Base-by-base conservation (phyloP, 2,888 invertebrate species). In the Drosophila acutilabella region DNA sequence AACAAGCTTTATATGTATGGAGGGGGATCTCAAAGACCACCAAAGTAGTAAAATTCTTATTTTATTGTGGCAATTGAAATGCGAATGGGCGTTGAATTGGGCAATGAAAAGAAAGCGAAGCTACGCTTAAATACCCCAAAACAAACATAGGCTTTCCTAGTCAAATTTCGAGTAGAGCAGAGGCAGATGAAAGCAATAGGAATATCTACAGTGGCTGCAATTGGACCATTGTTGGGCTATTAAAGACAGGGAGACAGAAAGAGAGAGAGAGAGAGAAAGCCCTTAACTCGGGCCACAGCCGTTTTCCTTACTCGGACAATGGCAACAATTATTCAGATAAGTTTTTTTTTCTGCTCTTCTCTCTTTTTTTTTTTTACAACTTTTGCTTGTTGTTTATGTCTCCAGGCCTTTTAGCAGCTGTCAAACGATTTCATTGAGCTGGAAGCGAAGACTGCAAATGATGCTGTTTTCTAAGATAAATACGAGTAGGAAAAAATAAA, bases 51-150 rank as follows among this genome's bases (percentile, higher is more conserved):
- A 88, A 85, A 82, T 59, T 70, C 79, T 64, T 65, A 71, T 88
- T 85, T 85, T 85, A 88, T 85, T 82, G 83, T 51, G 26, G 86
- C 85, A 85, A 85, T 85, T 85, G 88, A 85, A 85, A 74, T 75
- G 88, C 86, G 81, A 88, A 88, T 85, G 81, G 83, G 77, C 84
- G 88, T 82, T 79, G 82, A 84, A 85, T 87, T 85, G 79, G 77
- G 88, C 81, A 81, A 85, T 88, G 78, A 85, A 85, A 81, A 64
- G 64, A 68, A 71, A 76, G 64, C 69, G 45, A 45, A 64, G 52
- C 51, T 42, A 26, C 50, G 71, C 69, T 74, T 74, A 74, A 83
- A 71, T 74, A 70, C 71, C 71, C 68, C 65, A 83, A 83, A 69
- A 80, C 53, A 56, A 33, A 14, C 64, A 54, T 59, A 53, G 77